Evolutionary conservation across 2,888 invertebrate species (phyloP).

Genomic region (Philonicus albiceps): DNA sequence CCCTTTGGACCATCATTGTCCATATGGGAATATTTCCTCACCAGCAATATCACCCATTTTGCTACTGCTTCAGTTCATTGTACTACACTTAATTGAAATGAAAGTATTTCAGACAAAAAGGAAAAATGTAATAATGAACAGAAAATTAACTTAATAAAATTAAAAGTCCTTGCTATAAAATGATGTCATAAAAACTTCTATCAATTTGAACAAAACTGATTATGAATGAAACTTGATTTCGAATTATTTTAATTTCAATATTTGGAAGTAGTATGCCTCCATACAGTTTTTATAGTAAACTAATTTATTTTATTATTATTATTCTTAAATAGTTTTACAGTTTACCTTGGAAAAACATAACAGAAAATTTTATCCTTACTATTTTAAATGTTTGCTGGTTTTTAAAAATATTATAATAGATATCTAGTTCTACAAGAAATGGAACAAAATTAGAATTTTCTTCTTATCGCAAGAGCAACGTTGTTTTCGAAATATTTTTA

Average conservation of each 20-base stretch:
- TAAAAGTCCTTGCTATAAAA: background rate
- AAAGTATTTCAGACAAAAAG: background rate
- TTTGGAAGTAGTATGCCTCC: too few species aligned
- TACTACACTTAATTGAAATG: background rate
- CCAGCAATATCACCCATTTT: background rate
- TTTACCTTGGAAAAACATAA: background rate
- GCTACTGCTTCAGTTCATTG: background rate
- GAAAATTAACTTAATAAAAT: background rate
- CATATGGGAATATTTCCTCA: background rate
- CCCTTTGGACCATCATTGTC: background rate
- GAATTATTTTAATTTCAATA: too few species aligned
- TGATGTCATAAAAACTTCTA: background rate
- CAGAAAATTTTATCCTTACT: background rate
- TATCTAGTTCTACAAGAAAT: too few species aligned
- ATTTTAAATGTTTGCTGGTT: too few species aligned
- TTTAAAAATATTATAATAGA: too few species aligned
- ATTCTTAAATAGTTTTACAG: background rate
- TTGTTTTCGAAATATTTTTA: too few species aligned
- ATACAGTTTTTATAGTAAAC: too few species aligned
- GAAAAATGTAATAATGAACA: background rate
- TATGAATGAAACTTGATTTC: too few species aligned
- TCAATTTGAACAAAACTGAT: too few species aligned
- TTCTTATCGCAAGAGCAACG: too few species aligned
- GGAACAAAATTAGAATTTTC: too few species aligned
- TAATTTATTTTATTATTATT: too few species aligned